Conservation (phyloP, 64 coral and sea anemone genomes). For the Hydrozoanthus tunicans region DNA sequence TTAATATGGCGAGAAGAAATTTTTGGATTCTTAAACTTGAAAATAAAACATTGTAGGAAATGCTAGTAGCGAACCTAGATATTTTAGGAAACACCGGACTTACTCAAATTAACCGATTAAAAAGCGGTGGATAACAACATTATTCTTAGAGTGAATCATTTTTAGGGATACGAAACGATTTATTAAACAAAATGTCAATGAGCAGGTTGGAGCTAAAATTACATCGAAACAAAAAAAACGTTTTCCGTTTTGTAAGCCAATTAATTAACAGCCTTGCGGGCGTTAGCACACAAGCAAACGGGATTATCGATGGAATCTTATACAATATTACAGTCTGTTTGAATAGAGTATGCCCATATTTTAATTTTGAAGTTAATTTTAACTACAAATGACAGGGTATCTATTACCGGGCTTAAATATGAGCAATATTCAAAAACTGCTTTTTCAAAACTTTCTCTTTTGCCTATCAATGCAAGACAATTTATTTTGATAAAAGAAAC, state of each 20-base stretch:
- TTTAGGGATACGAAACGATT: not conserved
- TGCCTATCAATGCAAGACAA: not conserved
- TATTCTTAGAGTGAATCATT: not conserved
- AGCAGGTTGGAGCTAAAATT: not conserved
- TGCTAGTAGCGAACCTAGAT: not conserved
- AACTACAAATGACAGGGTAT: not conserved
- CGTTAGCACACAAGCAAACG: not conserved
- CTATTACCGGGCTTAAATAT: not conserved
- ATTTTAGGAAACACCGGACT: not conserved
- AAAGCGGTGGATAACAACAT: constrained; percentile 5
- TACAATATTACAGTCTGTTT: not conserved
- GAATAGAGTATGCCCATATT: not conserved
- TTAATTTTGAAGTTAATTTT: not conserved
- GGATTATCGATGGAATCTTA: not conserved
- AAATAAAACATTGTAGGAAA: no score
- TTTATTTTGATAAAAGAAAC: not conserved
- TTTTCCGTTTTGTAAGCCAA: not conserved
- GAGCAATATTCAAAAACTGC: not conserved
- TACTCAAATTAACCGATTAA: not conserved
- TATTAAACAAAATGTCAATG: not conserved
- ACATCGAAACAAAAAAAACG: not conserved
- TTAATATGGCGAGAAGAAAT: no score
- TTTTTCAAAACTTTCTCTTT: not conserved
- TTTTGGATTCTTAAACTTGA: no score
- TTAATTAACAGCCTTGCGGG: not conserved